Conservation (phyloP, 2,888 invertebrate genomes). For the Drosophila birchii region DNA sequence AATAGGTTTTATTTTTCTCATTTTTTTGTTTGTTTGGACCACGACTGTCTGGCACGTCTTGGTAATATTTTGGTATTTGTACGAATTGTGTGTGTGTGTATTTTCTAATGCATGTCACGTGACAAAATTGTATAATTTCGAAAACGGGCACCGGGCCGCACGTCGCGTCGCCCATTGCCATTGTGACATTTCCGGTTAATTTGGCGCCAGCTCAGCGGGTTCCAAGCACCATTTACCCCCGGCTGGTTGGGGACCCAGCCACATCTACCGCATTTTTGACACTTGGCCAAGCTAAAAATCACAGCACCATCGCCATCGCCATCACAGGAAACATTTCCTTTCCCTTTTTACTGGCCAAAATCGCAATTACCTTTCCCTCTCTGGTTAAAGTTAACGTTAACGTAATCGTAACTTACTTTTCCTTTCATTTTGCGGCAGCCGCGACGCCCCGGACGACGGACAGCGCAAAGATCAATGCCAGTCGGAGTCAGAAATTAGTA, state of each 20-base stretch:
- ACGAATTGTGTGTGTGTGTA: constrained; percentile 4
- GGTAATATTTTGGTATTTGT: constrained; percentile 35
- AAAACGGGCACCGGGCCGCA: constrained; percentile 73
- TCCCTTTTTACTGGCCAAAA: constrained; percentile 59
- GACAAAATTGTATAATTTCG: constrained; percentile 82
- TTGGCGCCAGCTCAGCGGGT: constrained; percentile 77
- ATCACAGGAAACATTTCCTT: constrained; percentile 59
- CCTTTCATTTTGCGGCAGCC: constrained; percentile 76
- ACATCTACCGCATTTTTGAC: constrained; percentile 69
- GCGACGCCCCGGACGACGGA: constrained; percentile 37
- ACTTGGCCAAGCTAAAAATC: constrained; percentile 79
- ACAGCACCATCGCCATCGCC: constrained; percentile 16
- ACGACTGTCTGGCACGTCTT: constrained; percentile 66
- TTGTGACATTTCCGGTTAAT: constrained; percentile 81
- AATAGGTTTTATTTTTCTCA: background rate
- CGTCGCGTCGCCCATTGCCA: constrained; percentile 75
- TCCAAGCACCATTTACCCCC: constrained; percentile 15
- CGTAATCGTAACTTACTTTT: constrained; percentile 81
- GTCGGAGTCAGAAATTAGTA: constrained; percentile 77
- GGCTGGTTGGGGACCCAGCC: constrained; percentile 6
- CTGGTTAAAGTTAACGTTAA: constrained; percentile 55
- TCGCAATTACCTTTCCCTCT: constrained; percentile 81
- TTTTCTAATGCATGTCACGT: constrained; percentile 80
- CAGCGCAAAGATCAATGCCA: constrained; percentile 75
- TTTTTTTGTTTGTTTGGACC: constrained; percentile 45